phyloP scores from a whole-genome alignment of 2,888 invertebrate genomes.

The Luffia ferchaultella region DNA sequence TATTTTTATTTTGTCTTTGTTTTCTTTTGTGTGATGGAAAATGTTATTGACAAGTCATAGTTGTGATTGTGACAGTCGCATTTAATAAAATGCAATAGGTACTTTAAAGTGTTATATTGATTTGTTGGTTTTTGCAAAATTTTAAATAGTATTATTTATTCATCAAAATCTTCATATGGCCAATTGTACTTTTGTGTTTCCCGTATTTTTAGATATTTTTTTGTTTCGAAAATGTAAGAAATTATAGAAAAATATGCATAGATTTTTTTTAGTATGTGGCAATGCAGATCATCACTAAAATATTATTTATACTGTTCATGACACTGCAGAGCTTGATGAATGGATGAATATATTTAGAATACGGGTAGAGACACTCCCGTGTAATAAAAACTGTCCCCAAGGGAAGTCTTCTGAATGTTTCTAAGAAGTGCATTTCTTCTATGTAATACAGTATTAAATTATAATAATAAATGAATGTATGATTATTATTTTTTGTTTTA shows the following conservation, averaged over 20 bases:
- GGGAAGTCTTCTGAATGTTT: slow-evolving; percentile 87
- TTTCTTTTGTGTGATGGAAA: slow-evolving; percentile 52
- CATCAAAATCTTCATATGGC: slow-evolving; percentile 30
- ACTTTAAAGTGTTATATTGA: slow-evolving; percentile 33
- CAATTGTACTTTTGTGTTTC: slow-evolving; percentile 31
- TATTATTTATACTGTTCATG: slow-evolving; percentile 35
- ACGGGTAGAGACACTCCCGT: slow-evolving; percentile 41
- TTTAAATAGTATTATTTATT: slow-evolving; percentile 45
- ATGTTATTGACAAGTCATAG: slow-evolving; percentile 58
- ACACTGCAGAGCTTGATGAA: slow-evolving; percentile 30
- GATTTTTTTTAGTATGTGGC: slow-evolving; percentile 64
- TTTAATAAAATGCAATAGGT: slow-evolving; percentile 39
- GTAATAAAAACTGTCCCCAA: slow-evolving; percentile 53
- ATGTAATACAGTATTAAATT: slow-evolving; percentile 91
- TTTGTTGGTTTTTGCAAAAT: slow-evolving; percentile 62
- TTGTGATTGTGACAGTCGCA: slow-evolving; percentile 56
- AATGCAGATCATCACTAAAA: slow-evolving; percentile 63
- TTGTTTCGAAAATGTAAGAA: slow-evolving; percentile 44
- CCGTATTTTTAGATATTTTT: slow-evolving; percentile 28
- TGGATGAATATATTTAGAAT: slow-evolving; percentile 42
- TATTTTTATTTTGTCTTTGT: slow-evolving; percentile 43
- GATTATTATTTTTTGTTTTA: too few relatives aligned
- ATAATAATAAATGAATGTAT: slow-evolving; percentile 66
- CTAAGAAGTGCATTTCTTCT: slow-evolving; percentile 90
- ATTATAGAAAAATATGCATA: slow-evolving; percentile 63